A percentile compares a stretch with the other conserved stretches of the same genome.
Evolutionary conservation across 2,888 invertebrate genomes (phyloP).

Genomic region (Crocallis elinguaria): DNA sequence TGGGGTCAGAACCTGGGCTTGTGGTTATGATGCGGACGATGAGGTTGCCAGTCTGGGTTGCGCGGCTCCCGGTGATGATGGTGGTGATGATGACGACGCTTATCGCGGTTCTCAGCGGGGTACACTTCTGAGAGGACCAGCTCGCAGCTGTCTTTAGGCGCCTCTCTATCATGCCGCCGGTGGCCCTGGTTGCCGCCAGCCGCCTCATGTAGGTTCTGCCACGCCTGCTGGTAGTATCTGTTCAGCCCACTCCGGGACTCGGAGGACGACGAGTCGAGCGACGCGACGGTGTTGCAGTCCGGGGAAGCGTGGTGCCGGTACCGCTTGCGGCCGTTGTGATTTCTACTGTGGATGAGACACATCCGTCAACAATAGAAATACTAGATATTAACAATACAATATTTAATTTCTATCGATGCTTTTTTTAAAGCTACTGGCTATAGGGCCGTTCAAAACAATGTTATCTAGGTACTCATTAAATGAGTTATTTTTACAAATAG

Average conservation of each 20-base stretch:
- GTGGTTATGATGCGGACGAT: conserved; percentile 81
- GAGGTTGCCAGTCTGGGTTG: conserved; percentile 85
- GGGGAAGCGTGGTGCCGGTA: conserved; percentile 95
- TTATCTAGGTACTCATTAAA: no score
- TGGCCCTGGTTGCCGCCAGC: conserved; percentile 85
- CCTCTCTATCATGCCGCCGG: conserved; percentile 76
- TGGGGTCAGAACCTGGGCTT: conserved; percentile 77
- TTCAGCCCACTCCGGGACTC: conserved; percentile 93
- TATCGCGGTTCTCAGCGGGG: conserved; percentile 77
- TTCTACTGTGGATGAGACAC: conserved; percentile 58
- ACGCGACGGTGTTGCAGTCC: conserved; percentile 96
- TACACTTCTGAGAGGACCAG: conserved; percentile 89
- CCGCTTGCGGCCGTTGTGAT: conserved; percentile 90
- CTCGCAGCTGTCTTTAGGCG: conserved; percentile 90
- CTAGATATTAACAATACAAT: no score
- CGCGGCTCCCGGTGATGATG: conserved; percentile 89
- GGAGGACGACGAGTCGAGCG: conserved; percentile 94
- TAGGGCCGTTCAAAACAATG: no score
- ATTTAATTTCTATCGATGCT: no score
- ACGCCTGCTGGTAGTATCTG: conserved; percentile 95
- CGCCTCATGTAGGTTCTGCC: conserved; percentile 96
- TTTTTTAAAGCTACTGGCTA: no score
- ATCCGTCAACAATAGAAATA: no score
- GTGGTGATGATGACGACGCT: conserved; percentile 89
- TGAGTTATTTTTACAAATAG: no score